Percentiles rank a stretch among this genome's conserved stretches.
Evolutionary conservation across 37 sponge, comb jelly and placozoan genomes (phyloP).

Genomic region (Theonella swinhoei): DNA sequence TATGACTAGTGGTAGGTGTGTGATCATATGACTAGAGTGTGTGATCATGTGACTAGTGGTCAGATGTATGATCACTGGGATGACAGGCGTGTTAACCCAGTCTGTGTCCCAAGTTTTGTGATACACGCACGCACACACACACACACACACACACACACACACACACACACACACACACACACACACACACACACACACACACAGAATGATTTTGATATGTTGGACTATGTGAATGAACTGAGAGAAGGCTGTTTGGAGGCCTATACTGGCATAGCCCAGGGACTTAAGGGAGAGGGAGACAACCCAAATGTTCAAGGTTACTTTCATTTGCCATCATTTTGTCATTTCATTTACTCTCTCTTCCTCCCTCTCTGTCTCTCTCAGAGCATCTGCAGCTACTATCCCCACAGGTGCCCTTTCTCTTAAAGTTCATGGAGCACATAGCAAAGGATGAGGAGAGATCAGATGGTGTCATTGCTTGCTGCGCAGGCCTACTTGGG

Average conservation of each 20-base stretch:
- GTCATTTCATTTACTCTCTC: neutral
- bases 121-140: too few species aligned
- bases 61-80: too few species aligned
- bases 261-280: conserved; percentile 97
- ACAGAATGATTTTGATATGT: conserved; percentile 86
- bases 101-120: too few species aligned
- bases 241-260: conserved; percentile 97
- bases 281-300: conserved; percentile 77
- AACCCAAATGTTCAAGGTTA: neutral
- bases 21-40: too few species aligned
- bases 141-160: too few species aligned
- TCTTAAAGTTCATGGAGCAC: conserved; percentile 67
- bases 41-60: too few species aligned
- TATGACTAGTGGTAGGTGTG: too few species aligned
- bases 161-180: too few species aligned
- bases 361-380: neutral
- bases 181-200: too few species aligned
- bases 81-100: too few species aligned
- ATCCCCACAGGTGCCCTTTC: conserved; percentile 71
- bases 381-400: conserved; percentile 77
- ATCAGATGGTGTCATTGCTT: conserved; percentile 74
- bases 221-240: conserved; percentile 92
- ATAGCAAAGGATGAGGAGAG: conserved; percentile 82
- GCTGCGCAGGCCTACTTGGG: conserved; percentile 90
- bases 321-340: neutral